These are phyloP conservation scores for Lasaia peninsularis DNA, from an alignment of 1,140 invertebrate genomes.

Conservation along the genomic window DNA sequence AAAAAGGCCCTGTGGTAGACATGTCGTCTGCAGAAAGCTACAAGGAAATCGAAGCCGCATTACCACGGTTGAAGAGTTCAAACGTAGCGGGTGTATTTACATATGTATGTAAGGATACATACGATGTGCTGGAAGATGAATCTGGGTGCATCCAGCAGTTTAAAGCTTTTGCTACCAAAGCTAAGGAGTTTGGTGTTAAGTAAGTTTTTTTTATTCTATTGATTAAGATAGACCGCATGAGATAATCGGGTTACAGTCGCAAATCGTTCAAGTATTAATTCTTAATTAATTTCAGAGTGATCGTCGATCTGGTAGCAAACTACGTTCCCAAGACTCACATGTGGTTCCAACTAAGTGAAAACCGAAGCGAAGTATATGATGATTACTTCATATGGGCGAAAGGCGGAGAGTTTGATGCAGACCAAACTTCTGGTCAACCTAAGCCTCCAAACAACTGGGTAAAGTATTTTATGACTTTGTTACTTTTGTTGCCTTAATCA, in stretches of 20 bases:
- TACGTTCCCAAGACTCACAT: conserved; percentile 66
- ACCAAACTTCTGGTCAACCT: conserved; percentile 35
- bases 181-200: conserved; percentile 61
- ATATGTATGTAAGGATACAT: conserved; percentile 43
- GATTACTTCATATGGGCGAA: conserved; percentile 85
- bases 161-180: conserved; percentile 58
- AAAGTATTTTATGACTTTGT: conserved; percentile 22
- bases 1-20: conserved; percentile 81
- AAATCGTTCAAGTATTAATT: too few species aligned
- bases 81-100: conserved; percentile 70
- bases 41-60: conserved; percentile 33
- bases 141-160: conserved; percentile 43
- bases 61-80: conserved; percentile 78
- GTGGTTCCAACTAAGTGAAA: conserved; percentile 85
- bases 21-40: conserved; percentile 51
- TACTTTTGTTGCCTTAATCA: too few species aligned
- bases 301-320: conserved; percentile 77
- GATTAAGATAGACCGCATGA: too few species aligned
- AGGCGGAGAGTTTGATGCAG: conserved; percentile 31
- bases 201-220: conserved; percentile 31
- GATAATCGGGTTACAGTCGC: too few species aligned
- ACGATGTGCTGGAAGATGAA: conserved; percentile 43
- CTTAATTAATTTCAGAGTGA: conserved; percentile 38
- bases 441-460: conserved; percentile 89
- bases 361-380: conserved; percentile 73